Evolutionary conservation across 2,113 vertebrate genomes (phyloP), one percentile per base, ranked within the genome.

Genomic region (Nerophis lumbriciformis): DNA sequence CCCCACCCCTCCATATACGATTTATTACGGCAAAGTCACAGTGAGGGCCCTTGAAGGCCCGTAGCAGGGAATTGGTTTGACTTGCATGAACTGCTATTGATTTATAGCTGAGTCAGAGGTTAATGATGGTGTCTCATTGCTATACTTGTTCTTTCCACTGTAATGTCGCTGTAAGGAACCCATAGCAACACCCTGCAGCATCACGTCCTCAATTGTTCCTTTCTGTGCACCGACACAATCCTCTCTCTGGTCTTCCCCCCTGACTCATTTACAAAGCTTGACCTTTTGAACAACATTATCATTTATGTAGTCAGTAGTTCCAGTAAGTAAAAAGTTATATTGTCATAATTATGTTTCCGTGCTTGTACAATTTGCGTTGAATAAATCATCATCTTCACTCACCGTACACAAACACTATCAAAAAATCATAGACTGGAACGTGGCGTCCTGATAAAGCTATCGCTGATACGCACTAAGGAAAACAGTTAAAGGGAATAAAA

Each of bases 81-180:
- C 92, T 92, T 89, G 88, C 72, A 83, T 88, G 88, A 89, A 89
- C 88, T 83, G 76, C 74, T 78, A 74, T 83, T 93, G 92, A 94
- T 93, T 94, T 93, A 93, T 92, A 81, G 88, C 83, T 78, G 79
- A 88, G 89, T 73, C 88, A 91, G 90, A 94, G 92, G 92, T 94
- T 94, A 94, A 94, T 93, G 90, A 91, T 76, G 75, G 83, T 85
- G 90, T 89, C 87, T 87, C 87, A 84, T 83, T 83, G 77, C 83
- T 14, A 28, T 28, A 85, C 89, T 89, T 90, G 90, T 92, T 94
- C 88, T 87, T 84, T 86, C 91, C 87, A 90, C 92, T 92, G 90
- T 92, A 90, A 88, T 91, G 90, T 90, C 83, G 76, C 91, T 92
- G 86, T 83, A 85, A 50, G 7, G 80, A 90, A 84, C 83, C 71